Evolutionary conservation across 2,888 invertebrate genomes (phyloP).

Genomic region (Marasmarcha lunaedactyla): DNA sequence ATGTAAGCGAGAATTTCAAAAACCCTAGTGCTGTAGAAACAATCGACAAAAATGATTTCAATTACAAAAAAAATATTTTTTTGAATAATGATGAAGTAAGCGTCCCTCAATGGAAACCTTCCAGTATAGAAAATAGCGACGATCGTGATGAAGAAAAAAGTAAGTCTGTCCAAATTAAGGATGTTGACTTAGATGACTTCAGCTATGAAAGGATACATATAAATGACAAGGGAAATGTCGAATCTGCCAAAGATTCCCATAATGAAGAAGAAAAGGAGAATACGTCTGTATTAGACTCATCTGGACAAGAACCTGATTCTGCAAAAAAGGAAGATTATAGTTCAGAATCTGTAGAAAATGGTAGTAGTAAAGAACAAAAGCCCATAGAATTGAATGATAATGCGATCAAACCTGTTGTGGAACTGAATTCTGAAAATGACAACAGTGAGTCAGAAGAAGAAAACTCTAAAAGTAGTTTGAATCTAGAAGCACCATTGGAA

Average conservation of each 20-base stretch:
- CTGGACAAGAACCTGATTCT: conserved; percentile 13
- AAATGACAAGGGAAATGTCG: conserved; percentile 30
- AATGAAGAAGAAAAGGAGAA: conserved; percentile 14
- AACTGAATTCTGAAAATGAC: conserved; percentile 36
- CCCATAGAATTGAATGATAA: conserved; percentile 38
- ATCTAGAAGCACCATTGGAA: conserved; percentile 29
- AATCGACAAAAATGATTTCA: no score
- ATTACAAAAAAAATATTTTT: no score
- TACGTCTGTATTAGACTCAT: not conserved
- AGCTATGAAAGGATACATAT: conserved; percentile 35
- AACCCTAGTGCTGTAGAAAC: no score
- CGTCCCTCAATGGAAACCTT: no score
- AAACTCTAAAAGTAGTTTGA: conserved; percentile 21
- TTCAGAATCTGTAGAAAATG: conserved; percentile 12
- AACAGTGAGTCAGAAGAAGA: conserved; percentile 27
- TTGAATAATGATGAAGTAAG: no score
- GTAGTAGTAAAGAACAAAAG: conserved; percentile 20
- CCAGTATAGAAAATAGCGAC: no score
- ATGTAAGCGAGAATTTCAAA: no score
- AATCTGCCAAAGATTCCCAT: conserved; percentile 23
- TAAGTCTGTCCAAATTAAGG: conserved; percentile 13
- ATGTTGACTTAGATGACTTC: conserved; percentile 35
- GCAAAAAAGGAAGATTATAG: conserved; percentile 15
- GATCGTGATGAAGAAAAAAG: no score
- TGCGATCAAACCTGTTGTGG: conserved; percentile 53